Evolutionary conservation across 2,888 invertebrate species (phyloP), one percentile per base, ranked within the genome.

Genomic region (Harpalus rufipes): DNA sequence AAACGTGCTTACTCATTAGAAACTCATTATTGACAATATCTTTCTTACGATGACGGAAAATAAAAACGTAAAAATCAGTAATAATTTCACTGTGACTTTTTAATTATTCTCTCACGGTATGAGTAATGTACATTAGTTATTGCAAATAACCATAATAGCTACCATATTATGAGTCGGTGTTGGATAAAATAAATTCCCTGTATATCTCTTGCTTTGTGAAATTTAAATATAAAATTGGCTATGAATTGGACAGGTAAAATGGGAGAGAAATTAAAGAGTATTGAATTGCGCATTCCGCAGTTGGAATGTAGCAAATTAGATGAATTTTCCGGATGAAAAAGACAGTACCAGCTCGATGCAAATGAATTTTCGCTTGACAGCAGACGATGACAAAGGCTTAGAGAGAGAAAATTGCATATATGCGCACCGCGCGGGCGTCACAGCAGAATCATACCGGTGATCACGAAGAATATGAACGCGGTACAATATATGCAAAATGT

Each of bases 401-500:
- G 18, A 74, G 44, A 74, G 18, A 18, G 72, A 74, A 68, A 74
- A 74, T 74, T 74, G 72, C 72, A 74, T 74, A 21, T 21, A 63
- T 63, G 63, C 18, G 25, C n/a, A n/a, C 16, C 16, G 25, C 16
- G 16, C 12, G 59, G 59, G 16, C 14, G 18, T 41, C 14, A 68
- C 68, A 6, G 8, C 16, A 63, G 81, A 81, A 65, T 61, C 65
- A 65, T 81, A 65, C 63, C 61, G 39, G 41, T 81, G 81, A 81
- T 81, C 81, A 81, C 51, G 44, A 63, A 61, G 81, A 39, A 65
- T 51, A 81, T 81, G 63, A 81, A 81, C 81, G 32, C 21, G 80
- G 59, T 21, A 80, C 85, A 85, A 84, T 84, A 65, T 85, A 85
- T 85, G 85, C 85, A 85, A 85, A 85, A 85, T 85, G 72, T 80